Percentiles rank a stretch among this genome's conserved stretches.
phyloP scores from a whole-genome alignment of 2,888 invertebrate genomes.

The Malthinus flaveolus region DNA sequence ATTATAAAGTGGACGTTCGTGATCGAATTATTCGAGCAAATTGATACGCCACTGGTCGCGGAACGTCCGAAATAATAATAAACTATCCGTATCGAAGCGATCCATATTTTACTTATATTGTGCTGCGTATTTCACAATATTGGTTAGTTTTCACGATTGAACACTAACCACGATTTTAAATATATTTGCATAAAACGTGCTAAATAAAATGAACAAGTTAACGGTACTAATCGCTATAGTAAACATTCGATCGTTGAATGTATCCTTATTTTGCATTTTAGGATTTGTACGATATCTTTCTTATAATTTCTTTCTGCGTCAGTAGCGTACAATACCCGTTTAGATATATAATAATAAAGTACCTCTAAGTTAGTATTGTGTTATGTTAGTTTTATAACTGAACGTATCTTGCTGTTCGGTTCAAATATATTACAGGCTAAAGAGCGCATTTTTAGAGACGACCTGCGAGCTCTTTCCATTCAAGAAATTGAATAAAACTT shows the following conservation, averaged over 20 bases:
- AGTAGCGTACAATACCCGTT: no score
- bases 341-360: no score
- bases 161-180: slow-evolving; percentile 34
- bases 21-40: no score
- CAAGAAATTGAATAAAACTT: no score
- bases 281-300: neutral
- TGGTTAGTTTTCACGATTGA: slow-evolving; percentile 29
- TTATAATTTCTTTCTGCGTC: no score
- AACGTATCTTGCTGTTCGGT: neutral
- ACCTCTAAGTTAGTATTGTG: no score
- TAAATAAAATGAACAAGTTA: slow-evolving; percentile 46
- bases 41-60: no score
- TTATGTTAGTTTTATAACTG: slow-evolving; percentile 38
- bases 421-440: no score
- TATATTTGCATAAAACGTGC: slow-evolving; percentile 42
- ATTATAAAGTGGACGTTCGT: slow-evolving; percentile 10
- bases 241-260: slow-evolving; percentile 46
- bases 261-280: slow-evolving; percentile 43
- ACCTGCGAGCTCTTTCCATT: no score
- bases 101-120: slow-evolving; percentile 16
- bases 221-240: slow-evolving; percentile 42
- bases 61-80: no score
- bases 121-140: slow-evolving; percentile 23
- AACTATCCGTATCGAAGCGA: slow-evolving; percentile 10
- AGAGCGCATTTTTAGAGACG: no score